phyloP scores from a whole-genome alignment of 2,797 vertebrate genomes.

The Hippocampus kuda region DNA sequence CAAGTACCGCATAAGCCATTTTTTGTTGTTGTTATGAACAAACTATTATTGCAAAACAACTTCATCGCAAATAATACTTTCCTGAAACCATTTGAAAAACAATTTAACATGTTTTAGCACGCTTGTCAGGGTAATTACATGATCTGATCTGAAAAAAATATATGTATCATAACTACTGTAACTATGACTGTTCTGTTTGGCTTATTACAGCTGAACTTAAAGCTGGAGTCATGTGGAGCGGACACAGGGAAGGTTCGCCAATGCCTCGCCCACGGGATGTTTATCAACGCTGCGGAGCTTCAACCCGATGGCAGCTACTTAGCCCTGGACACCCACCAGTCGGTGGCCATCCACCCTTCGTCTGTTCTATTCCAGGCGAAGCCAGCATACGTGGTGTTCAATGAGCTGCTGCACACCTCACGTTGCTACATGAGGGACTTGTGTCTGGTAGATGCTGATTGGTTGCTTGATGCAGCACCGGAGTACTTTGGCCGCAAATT shows the following conservation, averaged over 20 bases:
- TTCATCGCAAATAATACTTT: no score
- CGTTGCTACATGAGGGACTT: slow-evolving; percentile 94
- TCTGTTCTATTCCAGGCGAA: slow-evolving; percentile 89
- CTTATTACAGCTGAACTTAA: slow-evolving; percentile 75
- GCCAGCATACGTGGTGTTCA: slow-evolving; percentile 85
- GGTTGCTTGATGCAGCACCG: slow-evolving; percentile 86
- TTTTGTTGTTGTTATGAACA: no score
- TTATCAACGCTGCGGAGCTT: slow-evolving; percentile 83
- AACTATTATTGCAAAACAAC: no score
- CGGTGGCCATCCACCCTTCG: slow-evolving; percentile 86
- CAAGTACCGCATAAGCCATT: no score
- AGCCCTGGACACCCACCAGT: slow-evolving; percentile 79
- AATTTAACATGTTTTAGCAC: no score
- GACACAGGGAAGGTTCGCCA: slow-evolving; percentile 74
- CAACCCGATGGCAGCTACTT: slow-evolving; percentile 80
- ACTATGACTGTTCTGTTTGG: neutral
- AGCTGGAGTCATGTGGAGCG: slow-evolving; percentile 72
- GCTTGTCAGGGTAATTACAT: neutral
- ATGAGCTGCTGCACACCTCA: slow-evolving; percentile 82
- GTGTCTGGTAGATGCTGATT: slow-evolving; percentile 83
- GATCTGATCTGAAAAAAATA: neutral
- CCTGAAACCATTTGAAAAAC: no score
- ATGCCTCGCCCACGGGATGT: slow-evolving; percentile 89
- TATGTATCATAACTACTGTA: neutral
- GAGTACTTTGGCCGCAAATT: slow-evolving; percentile 84